These are phyloP conservation scores for Etheostoma cragini DNA, from an alignment of 2,113 vertebrate genomes.

Conservation along the genomic window DNA sequence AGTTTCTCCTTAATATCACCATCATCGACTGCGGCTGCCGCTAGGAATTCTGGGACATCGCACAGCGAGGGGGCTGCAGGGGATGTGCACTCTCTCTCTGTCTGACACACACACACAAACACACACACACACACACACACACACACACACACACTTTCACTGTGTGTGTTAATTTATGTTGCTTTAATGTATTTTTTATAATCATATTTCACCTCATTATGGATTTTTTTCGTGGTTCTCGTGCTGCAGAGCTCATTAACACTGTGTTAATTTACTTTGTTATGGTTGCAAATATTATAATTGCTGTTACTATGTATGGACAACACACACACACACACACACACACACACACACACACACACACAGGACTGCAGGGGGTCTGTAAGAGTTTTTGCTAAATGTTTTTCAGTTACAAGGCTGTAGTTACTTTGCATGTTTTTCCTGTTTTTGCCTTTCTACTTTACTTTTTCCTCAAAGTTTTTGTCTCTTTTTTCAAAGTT, in stretches of 20 bases:
- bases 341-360: too few relatives aligned
- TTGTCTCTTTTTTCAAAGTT: too few relatives aligned
- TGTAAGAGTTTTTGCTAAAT: too few relatives aligned
- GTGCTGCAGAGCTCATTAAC: slow-evolving; percentile 39
- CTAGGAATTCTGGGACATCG: slow-evolving; percentile 60
- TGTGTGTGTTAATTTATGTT: slow-evolving; percentile 54
- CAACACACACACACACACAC: neutral
- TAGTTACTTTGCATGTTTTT: too few relatives aligned
- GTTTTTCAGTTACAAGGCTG: too few relatives aligned
- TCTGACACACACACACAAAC: neutral
- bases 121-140: neutral
- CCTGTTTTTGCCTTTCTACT: too few relatives aligned
- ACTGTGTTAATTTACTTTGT: slow-evolving; percentile 26
- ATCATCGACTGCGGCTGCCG: slow-evolving; percentile 46
- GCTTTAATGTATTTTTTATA: slow-evolving; percentile 75
- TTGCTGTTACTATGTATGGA: neutral
- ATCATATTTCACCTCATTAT: slow-evolving; percentile 61
- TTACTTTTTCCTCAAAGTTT: too few relatives aligned
- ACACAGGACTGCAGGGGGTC: too few relatives aligned
- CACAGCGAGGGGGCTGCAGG: slow-evolving; percentile 26
- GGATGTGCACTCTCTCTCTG: neutral
- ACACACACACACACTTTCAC: neutral
- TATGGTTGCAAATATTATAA: neutral
- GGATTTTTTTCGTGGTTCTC: slow-evolving; percentile 47
- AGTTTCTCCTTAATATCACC: slow-evolving; percentile 66